A percentile compares a stretch with the other conserved stretches of the same genome.
These are phyloP conservation scores for Pongo pygmaeus DNA, from an alignment of 2,113 vertebrate genomes.

Conservation along the genomic window DNA sequence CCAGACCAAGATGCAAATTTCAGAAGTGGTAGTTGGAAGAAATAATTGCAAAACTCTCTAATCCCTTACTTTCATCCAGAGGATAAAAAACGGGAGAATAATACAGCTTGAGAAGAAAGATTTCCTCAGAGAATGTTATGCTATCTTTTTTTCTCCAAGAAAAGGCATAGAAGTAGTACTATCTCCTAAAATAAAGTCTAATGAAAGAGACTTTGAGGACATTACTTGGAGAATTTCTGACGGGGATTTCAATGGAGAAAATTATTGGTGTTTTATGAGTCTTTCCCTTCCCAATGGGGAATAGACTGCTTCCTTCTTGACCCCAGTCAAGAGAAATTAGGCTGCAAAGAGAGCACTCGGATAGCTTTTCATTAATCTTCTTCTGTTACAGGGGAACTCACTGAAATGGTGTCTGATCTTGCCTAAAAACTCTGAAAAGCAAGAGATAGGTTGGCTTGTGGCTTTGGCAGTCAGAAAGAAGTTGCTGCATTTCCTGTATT, in stretches of 20 bases:
- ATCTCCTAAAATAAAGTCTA: neutral
- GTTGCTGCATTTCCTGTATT: neutral
- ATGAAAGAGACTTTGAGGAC: neutral
- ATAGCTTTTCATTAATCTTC: neutral
- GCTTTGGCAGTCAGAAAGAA: neutral
- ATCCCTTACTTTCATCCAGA: neutral
- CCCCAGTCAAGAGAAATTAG: neutral
- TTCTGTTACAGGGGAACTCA: neutral
- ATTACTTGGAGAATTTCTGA: neutral
- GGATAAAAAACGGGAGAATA: neutral
- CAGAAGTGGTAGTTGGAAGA: neutral
- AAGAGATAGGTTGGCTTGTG: neutral
- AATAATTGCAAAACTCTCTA: neutral
- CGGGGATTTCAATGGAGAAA: neutral
- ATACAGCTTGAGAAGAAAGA: neutral
- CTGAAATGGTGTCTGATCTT: neutral
- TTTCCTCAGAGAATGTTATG: neutral
- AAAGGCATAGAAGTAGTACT: neutral
- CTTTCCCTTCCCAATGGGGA: neutral
- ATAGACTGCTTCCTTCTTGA: neutral
- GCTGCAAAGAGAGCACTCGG: neutral
- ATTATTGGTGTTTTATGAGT: neutral
- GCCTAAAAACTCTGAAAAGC: neutral
- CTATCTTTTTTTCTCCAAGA: neutral
- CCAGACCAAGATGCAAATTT: neutral